Percentiles rank a stretch among this genome's conserved stretches.
Conservation (phyloP, 2,113 vertebrate species). For the Chlamydotis undulata region DNA sequence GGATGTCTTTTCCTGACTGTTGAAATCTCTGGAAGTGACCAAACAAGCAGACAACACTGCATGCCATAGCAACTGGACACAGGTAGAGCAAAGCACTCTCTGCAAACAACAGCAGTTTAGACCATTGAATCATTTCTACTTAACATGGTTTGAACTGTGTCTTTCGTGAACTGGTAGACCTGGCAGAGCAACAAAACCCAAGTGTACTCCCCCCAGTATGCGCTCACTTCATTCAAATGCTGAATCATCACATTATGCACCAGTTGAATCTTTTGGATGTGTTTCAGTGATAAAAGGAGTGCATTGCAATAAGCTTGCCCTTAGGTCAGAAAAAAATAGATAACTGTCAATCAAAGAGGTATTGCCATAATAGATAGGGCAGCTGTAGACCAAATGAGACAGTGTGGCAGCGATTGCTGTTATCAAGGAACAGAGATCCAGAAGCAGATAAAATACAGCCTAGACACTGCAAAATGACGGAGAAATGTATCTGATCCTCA, state of each 20-base stretch:
- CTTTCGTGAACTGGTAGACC: background rate
- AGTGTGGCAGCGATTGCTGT: background rate
- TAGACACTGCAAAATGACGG: background rate
- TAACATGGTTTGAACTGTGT: background rate
- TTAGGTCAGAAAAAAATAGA: conserved; percentile 15
- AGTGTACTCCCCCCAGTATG: background rate
- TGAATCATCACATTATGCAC: background rate
- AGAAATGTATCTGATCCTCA: background rate
- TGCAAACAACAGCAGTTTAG: background rate
- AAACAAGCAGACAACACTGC: background rate
- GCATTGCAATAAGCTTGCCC: conserved; percentile 20
- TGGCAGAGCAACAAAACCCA: background rate
- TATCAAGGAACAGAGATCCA: conserved; percentile 10
- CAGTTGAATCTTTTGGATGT: background rate
- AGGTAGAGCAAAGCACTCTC: background rate
- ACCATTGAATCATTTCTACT: background rate
- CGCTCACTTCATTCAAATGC: background rate
- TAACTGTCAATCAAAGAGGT: conserved; percentile 26
- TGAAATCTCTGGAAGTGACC: background rate
- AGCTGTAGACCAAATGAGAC: conserved; percentile 1
- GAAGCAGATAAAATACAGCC: background rate
- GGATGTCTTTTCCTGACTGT: background rate
- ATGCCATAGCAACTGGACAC: background rate
- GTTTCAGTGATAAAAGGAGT: background rate
- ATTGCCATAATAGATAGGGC: background rate